Base-by-base conservation (phyloP, 2,113 vertebrate species). In the Rutilus rutilus region DNA sequence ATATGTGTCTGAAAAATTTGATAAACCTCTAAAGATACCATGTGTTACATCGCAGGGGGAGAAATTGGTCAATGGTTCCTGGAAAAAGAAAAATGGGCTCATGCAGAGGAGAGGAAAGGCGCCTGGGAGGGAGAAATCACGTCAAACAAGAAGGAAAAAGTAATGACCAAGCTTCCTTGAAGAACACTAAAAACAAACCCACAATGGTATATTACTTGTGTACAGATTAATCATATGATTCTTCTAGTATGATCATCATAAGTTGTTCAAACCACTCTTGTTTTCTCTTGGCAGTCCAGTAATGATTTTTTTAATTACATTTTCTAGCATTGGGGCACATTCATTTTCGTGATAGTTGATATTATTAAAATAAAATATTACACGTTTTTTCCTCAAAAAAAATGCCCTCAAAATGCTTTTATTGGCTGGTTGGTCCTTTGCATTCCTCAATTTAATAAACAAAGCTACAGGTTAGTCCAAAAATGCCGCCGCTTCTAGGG, bases 81-180 rank as follows among this genome's bases (percentile, higher is more conserved):
- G 90, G 92, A 93, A 91, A 90, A 95, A 91, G 89, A 95, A 88
- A 85, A 95, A 95, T 80, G 94, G 94, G 73, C 87, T 95, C 82
- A 92, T 93, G 88, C 91, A 91, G 54, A 92, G 93, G n/a, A n/a
- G n/a, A n/a, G 90, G 94, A 92, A 86, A 92, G 94, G 73, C 94
- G 4, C 91, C 93, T 81, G 93, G 94, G 84, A 90, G 92, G 81
- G 95, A 95, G n/a, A n/a, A n/a, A 91, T 92, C 94, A 69, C 89
- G 91, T 88, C 91, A 89, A 89, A 39, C 93, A 92, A 93, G 94
- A 94, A 92, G 76, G n/a, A n/a, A 90, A 84, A 87, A 67, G 86
- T 86, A 87, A 85, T 6, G 50, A 15, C 10, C n/a, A n/a, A 11
- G 21, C 33, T 7, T 33, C 5, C 1, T n/a, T n/a, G n/a, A 11